Conservation (phyloP, 2,113 vertebrate genomes). For the Maccullochella peelii region DNA sequence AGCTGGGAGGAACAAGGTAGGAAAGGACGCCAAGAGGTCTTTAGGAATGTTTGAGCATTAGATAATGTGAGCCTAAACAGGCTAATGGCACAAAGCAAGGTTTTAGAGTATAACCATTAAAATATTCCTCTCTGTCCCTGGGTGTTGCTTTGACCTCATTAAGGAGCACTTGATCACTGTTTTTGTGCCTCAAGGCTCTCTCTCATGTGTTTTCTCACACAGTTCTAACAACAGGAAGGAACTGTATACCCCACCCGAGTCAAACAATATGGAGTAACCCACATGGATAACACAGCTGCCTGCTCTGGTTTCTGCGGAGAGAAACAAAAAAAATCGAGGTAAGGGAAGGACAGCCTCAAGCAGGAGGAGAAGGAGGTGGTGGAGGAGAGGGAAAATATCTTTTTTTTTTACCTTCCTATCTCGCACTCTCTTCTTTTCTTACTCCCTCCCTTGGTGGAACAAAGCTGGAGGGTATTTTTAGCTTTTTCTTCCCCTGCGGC, state of each 20-base stretch:
- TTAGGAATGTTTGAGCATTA: constrained; percentile 26
- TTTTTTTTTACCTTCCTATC: constrained; percentile 47
- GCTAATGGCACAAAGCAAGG: constrained; percentile 23
- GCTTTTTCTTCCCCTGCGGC: constrained; percentile 70
- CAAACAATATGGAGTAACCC: constrained; percentile 67
- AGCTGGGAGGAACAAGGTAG: constrained; percentile 2
- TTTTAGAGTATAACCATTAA: constrained; percentile 33
- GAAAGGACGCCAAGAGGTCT: constrained; percentile 18
- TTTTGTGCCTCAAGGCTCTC: constrained; percentile 43
- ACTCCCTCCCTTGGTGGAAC: constrained; percentile 47
- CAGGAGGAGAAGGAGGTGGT: constrained; percentile 36
- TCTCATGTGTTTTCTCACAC: constrained; percentile 44
- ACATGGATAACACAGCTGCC: constrained; percentile 57
- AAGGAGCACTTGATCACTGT: constrained; percentile 59
- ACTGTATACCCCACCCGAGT: constrained; percentile 48
- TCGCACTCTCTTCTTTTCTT: constrained; percentile 42
- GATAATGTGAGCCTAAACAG: constrained; percentile 19
- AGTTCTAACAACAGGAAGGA: constrained; percentile 61
- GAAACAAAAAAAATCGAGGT: constrained; percentile 15
- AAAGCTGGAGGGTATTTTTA: constrained; percentile 81
- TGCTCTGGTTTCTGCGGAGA: constrained; percentile 64
- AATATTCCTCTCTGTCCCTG: constrained; percentile 45
- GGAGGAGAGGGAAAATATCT: constrained; percentile 19
- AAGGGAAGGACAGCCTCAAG: constrained; percentile 61
- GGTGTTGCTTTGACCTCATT: constrained; percentile 77